Conservation (phyloP, 1,140 invertebrate genomes). For the Paraescarpia echinospica region DNA sequence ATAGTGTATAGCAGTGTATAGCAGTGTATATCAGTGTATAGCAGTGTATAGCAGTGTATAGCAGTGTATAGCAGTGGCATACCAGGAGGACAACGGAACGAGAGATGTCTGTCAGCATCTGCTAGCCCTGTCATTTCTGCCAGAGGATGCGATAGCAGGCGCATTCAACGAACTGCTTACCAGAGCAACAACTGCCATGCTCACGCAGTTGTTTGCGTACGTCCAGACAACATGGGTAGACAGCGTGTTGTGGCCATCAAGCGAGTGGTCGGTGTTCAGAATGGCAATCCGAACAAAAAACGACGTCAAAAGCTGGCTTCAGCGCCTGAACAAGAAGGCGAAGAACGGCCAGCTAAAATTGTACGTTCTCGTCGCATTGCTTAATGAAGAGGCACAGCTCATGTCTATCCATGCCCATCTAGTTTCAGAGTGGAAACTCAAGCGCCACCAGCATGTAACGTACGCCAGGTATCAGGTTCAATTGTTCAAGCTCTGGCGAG, state of each 20-base stretch:
- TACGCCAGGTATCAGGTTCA: background rate
- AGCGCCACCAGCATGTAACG: background rate
- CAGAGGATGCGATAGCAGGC: background rate
- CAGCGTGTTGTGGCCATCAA: background rate
- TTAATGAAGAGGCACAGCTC: background rate
- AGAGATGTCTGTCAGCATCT: background rate
- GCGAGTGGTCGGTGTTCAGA: background rate
- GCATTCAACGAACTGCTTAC: background rate
- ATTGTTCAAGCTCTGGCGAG: background rate
- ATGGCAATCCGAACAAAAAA: background rate
- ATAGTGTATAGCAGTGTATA: no score
- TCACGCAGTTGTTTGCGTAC: background rate
- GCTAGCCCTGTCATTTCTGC: background rate
- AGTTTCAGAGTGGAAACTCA: background rate
- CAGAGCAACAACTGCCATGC: background rate
- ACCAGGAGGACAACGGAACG: background rate
- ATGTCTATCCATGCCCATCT: background rate
- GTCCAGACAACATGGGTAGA: background rate
- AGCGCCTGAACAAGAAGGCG: background rate
- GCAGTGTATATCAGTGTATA: no score
- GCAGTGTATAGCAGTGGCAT: background rate
- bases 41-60: no score
- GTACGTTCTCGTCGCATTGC: background rate
- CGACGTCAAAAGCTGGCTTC: background rate
- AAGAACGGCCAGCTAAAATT: no score